A percentile compares a stretch with the other conserved stretches of the same genome.
These are phyloP conservation scores for Gila robusta DNA, from an alignment of 2,797 vertebrate species.

Conservation along the genomic window DNA sequence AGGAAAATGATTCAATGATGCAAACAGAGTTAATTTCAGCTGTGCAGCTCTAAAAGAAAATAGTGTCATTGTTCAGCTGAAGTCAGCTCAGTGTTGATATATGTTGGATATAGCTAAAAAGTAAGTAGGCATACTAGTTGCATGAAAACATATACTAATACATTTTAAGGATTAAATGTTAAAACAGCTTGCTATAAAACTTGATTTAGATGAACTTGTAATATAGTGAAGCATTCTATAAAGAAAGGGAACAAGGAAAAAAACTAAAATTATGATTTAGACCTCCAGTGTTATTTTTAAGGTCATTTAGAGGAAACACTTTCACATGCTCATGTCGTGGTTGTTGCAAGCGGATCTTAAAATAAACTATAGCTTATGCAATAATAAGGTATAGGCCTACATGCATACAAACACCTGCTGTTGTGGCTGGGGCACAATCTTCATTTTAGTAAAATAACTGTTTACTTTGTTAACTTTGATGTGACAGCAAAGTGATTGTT, in stretches of 20 bases:
- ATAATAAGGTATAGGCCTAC: background rate
- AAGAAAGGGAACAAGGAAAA: background rate
- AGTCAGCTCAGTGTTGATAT: no score
- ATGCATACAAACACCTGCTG: background rate
- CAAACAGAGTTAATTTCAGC: no score
- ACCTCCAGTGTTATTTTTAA: background rate
- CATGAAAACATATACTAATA: no score
- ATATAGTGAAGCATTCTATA: background rate
- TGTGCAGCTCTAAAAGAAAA: no score
- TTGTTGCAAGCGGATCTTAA: conserved; percentile 11
- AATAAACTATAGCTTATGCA: background rate
- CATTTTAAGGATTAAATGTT: background rate
- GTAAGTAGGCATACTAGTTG: no score
- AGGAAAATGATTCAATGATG: no score
- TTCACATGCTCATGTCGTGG: background rate
- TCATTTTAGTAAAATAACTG: background rate
- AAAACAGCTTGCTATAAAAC: background rate
- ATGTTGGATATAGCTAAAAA: no score
- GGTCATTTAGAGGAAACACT: conserved; percentile 2
- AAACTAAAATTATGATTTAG: background rate
- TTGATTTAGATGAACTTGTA: background rate
- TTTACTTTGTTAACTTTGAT: no score
- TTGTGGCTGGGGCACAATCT: background rate
- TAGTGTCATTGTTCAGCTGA: no score
- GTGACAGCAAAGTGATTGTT: background rate